phyloP scores from a whole-genome alignment of 2,888 invertebrate genomes.

The Rotaria socialis region DNA sequence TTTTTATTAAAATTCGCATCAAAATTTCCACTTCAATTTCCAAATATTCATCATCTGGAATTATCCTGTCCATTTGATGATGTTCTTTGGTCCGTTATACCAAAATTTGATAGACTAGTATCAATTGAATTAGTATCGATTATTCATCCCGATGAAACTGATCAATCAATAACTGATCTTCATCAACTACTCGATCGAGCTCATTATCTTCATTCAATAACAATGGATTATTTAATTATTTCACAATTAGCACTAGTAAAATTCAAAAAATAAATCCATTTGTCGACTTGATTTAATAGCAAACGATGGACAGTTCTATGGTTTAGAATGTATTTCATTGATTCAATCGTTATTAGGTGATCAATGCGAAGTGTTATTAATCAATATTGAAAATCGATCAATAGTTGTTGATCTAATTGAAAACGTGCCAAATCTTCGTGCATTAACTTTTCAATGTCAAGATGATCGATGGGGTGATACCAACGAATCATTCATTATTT shows the following conservation, averaged over 20 bases:
- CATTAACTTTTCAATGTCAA: not conserved
- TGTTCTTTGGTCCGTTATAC: not conserved
- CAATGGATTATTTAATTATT: not conserved
- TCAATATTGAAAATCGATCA: not conserved
- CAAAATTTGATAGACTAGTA: not conserved
- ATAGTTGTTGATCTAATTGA: not conserved
- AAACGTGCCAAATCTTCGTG: not conserved
- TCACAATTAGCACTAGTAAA: not conserved
- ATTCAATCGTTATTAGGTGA: not conserved
- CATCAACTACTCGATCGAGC: not conserved
- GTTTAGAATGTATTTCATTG: not conserved
- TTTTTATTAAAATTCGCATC: not conserved
- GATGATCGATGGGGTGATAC: not conserved
- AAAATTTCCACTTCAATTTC: not conserved
- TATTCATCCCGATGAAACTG: not conserved
- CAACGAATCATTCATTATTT: not conserved
- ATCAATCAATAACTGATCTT: not conserved
- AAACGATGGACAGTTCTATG: not conserved
- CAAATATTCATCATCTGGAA: not conserved
- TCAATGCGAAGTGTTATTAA: slow-evolving; percentile 17
- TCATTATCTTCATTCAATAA: not conserved
- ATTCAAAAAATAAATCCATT: not conserved
- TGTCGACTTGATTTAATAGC: slow-evolving; percentile 9
- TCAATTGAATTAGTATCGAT: not conserved
- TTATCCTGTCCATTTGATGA: not conserved